Base-by-base conservation (phyloP, 2,888 invertebrate species). In the Julus scanicus region DNA sequence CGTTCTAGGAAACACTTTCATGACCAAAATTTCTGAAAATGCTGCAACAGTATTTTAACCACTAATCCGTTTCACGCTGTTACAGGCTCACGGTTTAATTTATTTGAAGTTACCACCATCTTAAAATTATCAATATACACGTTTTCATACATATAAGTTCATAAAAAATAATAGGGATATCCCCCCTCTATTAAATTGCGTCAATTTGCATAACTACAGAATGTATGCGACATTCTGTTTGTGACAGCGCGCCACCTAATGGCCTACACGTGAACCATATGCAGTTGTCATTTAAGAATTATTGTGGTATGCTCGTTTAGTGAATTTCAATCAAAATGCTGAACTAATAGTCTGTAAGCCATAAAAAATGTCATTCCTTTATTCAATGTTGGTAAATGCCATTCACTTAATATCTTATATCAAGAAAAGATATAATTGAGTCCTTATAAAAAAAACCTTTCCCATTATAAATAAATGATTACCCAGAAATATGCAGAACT, bases 391-490 rank as follows among this genome's bases (percentile, higher is more conserved):
- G 29, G 80, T 13, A 80, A 11, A 29, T 80, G 37, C 37, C 80
- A 80, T 80, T 80, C 80, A 80, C 80, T 80, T 37, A 37, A 80
- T 80, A 80, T 80, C 80, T 80, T 20, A 71, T 71, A 29, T 9
- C 29, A 13, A 11, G 80, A 80, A 29, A 80, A 80, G 80, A 80
- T 80, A 80, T 80, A 80, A 80, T 80, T 80, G 37, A 80, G 80
- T 80, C 80, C 80, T 80, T 80, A 80, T 80, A 29, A 80, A 80
- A 29, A 53, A 37, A 80, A 80, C 80, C 8, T 80, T 80, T 80
- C 80, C 80, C 80, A 80, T 80, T 80, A 80, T 80, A 80, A 80
- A 80, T 80, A 80, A 80, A 80, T 37, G 80, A 80, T 80, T 80
- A 37, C 80, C 37, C 80, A 80, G 80, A 80, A 80, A 37, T 80